Base-by-base conservation (phyloP, 2,888 invertebrate species). In the Cheilosia variabilis region DNA sequence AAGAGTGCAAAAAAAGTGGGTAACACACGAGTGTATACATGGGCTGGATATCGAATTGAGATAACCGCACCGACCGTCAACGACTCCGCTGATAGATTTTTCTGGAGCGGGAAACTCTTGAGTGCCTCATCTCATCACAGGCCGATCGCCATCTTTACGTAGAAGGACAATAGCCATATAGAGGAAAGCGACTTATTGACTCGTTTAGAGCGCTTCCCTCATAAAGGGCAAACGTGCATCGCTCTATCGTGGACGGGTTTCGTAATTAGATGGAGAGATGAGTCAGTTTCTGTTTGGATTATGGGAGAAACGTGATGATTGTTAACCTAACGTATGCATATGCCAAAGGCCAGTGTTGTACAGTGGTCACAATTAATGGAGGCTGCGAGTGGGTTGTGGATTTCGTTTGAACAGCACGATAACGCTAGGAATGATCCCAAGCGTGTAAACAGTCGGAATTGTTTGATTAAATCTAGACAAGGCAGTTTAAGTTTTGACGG, bases 201-300 rank as follows among this genome's bases (percentile, higher is more conserved):
- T 55, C 50, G 52, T 66, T 77, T 62, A 24, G 60, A 66, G 41
- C 5, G 55, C 45, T 66, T 65, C 45, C 58, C 47, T 68, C 50
- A 24, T 63, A 72, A 68, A 77, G 71, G 66, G 45, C 58, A 72
- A 68, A 72, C 77, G 66, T 82, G 71, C 66, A 65, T 65, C 52
- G 13, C 3, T 10, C 3, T 19, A 60, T 77, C 65, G 72, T 17
- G 60, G 10, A 77, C 66, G 72, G 77, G 77, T 77, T 82, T 68
- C 82, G 41, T 77, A 77, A 77, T 82, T 77, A 82, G 72, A 55
- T 72, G 13, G 37, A 47, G 43, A 45, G 65, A 53, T 66, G 69
- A 71, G 31, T 73, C 58, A 66, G 45, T 52, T 13, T 52, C 13
- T 27, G 24, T 22, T 15, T 3, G 13, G 52, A 13, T 24, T 63